Evolutionary conservation across 2,888 invertebrate genomes (phyloP).

Genomic region (Drosophila neonasuta): DNA sequence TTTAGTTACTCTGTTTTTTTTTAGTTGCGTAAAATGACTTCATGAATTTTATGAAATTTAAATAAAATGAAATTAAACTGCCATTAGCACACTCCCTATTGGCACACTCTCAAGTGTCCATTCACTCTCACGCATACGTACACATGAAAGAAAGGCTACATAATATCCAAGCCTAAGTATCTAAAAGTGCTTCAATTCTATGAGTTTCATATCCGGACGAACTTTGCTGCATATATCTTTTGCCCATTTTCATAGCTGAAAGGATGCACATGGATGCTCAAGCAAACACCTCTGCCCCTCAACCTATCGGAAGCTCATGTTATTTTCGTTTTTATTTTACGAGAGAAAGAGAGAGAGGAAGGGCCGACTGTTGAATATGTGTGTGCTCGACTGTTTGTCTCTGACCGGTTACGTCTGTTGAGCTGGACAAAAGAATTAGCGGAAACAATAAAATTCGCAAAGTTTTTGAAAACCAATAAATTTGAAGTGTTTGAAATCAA

Average conservation of each 20-base stretch:
- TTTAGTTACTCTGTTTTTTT: background rate
- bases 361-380: slow-evolving; percentile 43
- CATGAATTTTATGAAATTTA: background rate
- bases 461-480: slow-evolving; percentile 75
- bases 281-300: background rate
- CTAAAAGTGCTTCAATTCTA: slow-evolving; percentile 43
- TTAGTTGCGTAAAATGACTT: background rate
- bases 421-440: slow-evolving; percentile 76
- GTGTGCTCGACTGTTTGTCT: slow-evolving; percentile 27
- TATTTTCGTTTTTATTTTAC: background rate
- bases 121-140: background rate
- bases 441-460: slow-evolving; percentile 76
- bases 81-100: background rate
- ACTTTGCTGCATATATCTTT: slow-evolving; percentile 54
- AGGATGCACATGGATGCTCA: slow-evolving; percentile 29
- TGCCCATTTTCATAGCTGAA: slow-evolving; percentile 45
- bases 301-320: background rate
- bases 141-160: slow-evolving; percentile 13
- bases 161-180: slow-evolving; percentile 31
- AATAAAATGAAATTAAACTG: slow-evolving; percentile 7
- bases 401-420: slow-evolving; percentile 32
- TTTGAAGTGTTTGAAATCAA: slow-evolving; percentile 75
- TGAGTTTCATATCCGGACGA: slow-evolving; percentile 61
- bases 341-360: background rate
- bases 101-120: slow-evolving; percentile 2